A percentile compares a stretch with the other conserved stretches of the same genome.
phyloP scores from a whole-genome alignment of 2,888 invertebrate genomes.

The Parapristionchus giblindavisi region DNA sequence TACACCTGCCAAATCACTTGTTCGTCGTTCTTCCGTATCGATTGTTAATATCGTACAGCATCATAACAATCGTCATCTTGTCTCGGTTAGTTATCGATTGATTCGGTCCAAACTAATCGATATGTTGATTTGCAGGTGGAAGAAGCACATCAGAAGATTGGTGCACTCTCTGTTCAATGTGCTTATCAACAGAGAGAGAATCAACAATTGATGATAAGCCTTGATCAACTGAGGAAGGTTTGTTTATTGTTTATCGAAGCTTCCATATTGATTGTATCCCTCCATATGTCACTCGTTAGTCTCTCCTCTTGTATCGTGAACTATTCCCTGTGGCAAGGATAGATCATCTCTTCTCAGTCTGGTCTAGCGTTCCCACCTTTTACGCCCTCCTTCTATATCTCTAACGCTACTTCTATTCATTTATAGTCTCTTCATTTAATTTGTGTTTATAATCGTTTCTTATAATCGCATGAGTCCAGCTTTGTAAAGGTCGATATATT shows the following conservation, averaged over 20 bases:
- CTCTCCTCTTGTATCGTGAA: no score
- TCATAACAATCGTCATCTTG: neutral
- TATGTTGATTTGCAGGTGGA: constrained; percentile 10
- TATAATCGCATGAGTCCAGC: no score
- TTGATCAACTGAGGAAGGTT: neutral
- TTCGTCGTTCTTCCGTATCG: neutral
- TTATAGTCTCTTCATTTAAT: no score
- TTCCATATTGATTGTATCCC: neutral
- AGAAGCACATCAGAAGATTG: constrained; percentile 28
- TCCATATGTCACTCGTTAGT: neutral
- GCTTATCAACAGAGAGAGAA: constrained; percentile 33
- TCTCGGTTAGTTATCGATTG: constrained; percentile 5
- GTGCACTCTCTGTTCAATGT: constrained; percentile 25
- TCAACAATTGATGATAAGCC: constrained; percentile 34
- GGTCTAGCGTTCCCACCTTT: no score
- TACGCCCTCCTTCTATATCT: no score
- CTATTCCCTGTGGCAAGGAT: no score
- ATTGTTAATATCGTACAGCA: constrained; percentile 26
- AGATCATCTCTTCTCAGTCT: no score
- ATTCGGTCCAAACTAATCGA: neutral
- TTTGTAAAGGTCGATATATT: no score
- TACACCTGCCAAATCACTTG: neutral
- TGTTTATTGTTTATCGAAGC: neutral
- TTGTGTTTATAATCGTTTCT: no score
- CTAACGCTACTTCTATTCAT: no score